phyloP scores from a whole-genome alignment of 2,888 invertebrate genomes.

The Leptinotarsa tumamoca region DNA sequence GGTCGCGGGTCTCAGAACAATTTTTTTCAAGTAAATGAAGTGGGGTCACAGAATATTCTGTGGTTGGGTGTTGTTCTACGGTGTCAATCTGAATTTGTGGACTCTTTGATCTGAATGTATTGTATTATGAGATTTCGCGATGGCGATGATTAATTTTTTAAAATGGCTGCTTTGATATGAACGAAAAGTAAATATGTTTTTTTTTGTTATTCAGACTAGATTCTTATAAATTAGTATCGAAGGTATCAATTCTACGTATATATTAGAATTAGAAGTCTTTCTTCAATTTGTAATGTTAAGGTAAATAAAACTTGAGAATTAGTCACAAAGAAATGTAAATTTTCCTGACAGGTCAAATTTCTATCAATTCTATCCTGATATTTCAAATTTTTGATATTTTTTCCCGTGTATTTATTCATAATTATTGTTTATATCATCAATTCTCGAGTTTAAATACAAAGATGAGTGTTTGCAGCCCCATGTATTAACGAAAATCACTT shows the following conservation, averaged over 20 bases:
- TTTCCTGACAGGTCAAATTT: conserved; percentile 28
- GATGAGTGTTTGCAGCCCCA: conserved; percentile 7
- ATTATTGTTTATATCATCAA: neutral
- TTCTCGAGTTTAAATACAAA: neutral
- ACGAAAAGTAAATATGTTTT: conserved; percentile 58
- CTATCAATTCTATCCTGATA: neutral
- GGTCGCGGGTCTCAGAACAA: too few relatives aligned
- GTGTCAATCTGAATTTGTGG: too few relatives aligned
- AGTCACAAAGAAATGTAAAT: conserved; percentile 29
- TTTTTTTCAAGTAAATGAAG: too few relatives aligned
- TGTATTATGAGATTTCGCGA: neutral
- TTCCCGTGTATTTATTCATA: neutral
- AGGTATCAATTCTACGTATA: conserved; percentile 52
- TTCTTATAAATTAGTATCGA: conserved; percentile 51
- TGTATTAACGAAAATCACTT: conserved; percentile 10
- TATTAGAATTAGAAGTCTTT: conserved; percentile 53
- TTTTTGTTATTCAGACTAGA: conserved; percentile 54
- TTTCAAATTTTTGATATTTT: neutral
- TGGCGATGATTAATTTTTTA: conserved; percentile 53
- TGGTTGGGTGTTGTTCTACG: too few relatives aligned
- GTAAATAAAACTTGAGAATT: conserved; percentile 46
- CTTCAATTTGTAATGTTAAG: conserved; percentile 58
- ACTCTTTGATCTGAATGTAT: too few relatives aligned
- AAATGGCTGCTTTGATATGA: conserved; percentile 60
- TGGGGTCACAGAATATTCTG: too few relatives aligned